Percentiles rank a stretch among this genome's conserved stretches.
Conservation (phyloP, 2,888 invertebrate species). For the Synanthedon tipuliformis region DNA sequence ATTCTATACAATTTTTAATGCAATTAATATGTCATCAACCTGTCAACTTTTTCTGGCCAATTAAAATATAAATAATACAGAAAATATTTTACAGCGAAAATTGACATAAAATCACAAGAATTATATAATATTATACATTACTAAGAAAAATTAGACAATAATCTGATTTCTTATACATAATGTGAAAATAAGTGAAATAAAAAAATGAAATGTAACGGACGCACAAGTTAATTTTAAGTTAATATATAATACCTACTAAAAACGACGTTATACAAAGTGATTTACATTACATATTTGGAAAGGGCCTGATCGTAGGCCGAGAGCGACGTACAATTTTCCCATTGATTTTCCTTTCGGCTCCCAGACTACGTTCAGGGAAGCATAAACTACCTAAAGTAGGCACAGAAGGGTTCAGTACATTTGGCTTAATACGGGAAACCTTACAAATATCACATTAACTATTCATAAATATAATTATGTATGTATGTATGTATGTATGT, state of each 20-base stretch:
- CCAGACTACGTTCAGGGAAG: conserved; percentile 12
- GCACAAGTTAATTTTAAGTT: neutral
- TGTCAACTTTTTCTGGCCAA: no score
- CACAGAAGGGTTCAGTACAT: conserved; percentile 70
- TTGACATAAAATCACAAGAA: no score
- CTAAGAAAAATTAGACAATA: no score
- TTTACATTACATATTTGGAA: neutral
- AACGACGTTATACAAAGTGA: neutral
- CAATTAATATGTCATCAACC: no score
- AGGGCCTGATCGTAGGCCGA: conserved; percentile 17
- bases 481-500: no score
- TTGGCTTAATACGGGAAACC: conserved; percentile 62
- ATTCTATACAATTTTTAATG: no score
- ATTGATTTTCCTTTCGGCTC: neutral
- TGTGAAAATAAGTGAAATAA: neutral
- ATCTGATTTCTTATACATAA: no score
- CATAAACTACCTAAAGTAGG: conserved; percentile 56
- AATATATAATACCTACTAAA: neutral
- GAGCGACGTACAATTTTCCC: conserved; percentile 11
- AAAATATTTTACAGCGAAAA: no score
- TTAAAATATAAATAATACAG: no score
- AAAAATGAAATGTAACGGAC: neutral
- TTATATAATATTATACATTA: no score
- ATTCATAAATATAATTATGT: conserved; percentile 11
- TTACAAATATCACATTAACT: conserved; percentile 62